Evolutionary conservation across 2,797 vertebrate species (phyloP), one percentile per base, ranked within the genome.

Genomic region (Xiphorhynchus erythropygius): DNA sequence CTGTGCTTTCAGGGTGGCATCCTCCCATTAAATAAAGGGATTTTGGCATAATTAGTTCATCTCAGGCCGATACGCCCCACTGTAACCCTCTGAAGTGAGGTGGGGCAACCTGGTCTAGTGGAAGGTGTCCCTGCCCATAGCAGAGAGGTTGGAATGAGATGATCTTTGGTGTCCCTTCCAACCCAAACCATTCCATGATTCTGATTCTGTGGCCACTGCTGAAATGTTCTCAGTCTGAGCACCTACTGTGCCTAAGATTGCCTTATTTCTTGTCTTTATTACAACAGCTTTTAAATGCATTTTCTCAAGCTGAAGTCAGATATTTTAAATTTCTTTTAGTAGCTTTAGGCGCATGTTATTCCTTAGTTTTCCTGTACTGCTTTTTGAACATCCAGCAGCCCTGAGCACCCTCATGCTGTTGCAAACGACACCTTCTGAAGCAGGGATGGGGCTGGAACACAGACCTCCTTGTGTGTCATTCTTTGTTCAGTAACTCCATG

Each of bases 31-130:
- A 68, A 41, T 46, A 16, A 30, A 12, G 30, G 41, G 37, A 60
- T 4, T 21, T 52, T 3, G 9, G 18, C 27, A 12, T 60, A 74
- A 64, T 21, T 17, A 5, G 13, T 62, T 70, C 4, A 9, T 27
- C 32, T 74, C 7, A 6, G 52, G 10, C 1, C 0, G 13, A 32
- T 14, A 39, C 2, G 6, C 13, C 15, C 15, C 10, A 2, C 25
- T 18, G 7, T 19, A 62, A 47, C 25, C 13, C 19, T 42, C 30
- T 52, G 33, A 65, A 46, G 46, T 50, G 32, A 24, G 13, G 24
- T 68, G 11, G 6, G 23, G 23, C 2, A 65, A 5, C 35, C 35
- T 76, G 70, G 13, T 49, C 16, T 30, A 3, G 16, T 22, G 35
- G 24, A 52, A 83, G 21, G 5, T 74, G 39, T 37, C 46, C 42